Base-by-base conservation (phyloP, 2,797 vertebrate genomes). In the Chaunax sp. region DNA sequence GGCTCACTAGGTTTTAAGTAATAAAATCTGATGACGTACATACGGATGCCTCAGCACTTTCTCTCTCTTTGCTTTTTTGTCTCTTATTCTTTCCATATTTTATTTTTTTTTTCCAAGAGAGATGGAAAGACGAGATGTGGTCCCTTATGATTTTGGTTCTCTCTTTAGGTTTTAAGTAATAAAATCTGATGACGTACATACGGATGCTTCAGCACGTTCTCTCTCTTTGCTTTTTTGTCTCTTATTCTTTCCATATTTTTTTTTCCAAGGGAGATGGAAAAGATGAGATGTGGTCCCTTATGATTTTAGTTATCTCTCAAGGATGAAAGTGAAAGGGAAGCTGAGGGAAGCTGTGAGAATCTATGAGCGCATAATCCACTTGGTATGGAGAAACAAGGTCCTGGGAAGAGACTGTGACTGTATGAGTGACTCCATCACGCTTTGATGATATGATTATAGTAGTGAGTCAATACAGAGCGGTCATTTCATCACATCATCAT, bases 1-100 rank as follows among this genome's bases (percentile, higher is more conserved):
- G 65, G 54, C 43, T 85, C 71, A 88, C 51, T 43, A 20, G 15
- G 58, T 77, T 63, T 56, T 26, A 75, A 67, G 73, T 75, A 70
- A 89, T 87, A 77, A 80, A 78, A 78, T 43, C 8, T 68, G 51
- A 73, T 90, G 82, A 88, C 69, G 64, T 81, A 89, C 63, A 55
- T 30, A 57, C 58, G 20, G 60, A 68, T 19, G 26, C 51, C 53
- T 64, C 40, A 26, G 37, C 41, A 28, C 53, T 69, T 66, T 69
- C 41, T 51, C 46, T 58, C 47, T 11, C 65, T 69, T 40, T 33
- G 40, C 6, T 33, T 60, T 53, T 18, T 38, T 33, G n/a, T 54
- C 41, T 15, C n/a, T 52, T 69, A 71, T 64, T 62, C 45, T 70
- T 77, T 79, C 72, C 71, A 70, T 66, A 20, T 77, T 78, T 69